These are phyloP conservation scores for Xerus rutilus DNA, from an alignment of 2,797 vertebrate genomes.

Conservation along the genomic window DNA sequence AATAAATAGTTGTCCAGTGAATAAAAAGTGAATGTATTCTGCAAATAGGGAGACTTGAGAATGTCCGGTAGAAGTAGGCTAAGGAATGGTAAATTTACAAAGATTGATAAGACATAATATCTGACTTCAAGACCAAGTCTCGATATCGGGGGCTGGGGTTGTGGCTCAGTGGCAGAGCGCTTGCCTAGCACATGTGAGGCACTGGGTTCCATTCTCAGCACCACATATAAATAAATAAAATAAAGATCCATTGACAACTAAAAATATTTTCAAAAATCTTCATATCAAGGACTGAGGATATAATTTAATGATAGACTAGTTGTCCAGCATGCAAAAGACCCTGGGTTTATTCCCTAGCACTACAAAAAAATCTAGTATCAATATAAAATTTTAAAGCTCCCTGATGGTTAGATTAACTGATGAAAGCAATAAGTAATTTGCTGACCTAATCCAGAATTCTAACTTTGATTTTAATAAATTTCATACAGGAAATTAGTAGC, in stretches of 20 bases:
- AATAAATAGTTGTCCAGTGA: slow-evolving; percentile 45
- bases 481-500: neutral
- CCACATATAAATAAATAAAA: too few relatives aligned
- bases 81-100: neutral
- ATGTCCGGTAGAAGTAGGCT: neutral
- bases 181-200: too few relatives aligned
- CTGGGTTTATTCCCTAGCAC: neutral
- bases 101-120: slow-evolving; percentile 31
- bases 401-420: slow-evolving; percentile 22
- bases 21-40: slow-evolving; percentile 53
- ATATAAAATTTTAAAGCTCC: slow-evolving; percentile 42
- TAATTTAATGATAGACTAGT: neutral
- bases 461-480: slow-evolving; percentile 17
- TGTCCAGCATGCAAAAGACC: neutral
- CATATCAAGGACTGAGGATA: too few relatives aligned
- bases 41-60: slow-evolving; percentile 52
- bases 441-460: neutral
- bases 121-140: slow-evolving; percentile 23
- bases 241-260: too few relatives aligned
- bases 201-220: too few relatives aligned
- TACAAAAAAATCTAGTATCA: neutral
- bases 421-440: slow-evolving; percentile 43
- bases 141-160: neutral
- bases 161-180: too few relatives aligned
- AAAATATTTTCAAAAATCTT: too few relatives aligned